Conservation (phyloP, 2,888 invertebrate species). For the Cerceris ruficornis region DNA sequence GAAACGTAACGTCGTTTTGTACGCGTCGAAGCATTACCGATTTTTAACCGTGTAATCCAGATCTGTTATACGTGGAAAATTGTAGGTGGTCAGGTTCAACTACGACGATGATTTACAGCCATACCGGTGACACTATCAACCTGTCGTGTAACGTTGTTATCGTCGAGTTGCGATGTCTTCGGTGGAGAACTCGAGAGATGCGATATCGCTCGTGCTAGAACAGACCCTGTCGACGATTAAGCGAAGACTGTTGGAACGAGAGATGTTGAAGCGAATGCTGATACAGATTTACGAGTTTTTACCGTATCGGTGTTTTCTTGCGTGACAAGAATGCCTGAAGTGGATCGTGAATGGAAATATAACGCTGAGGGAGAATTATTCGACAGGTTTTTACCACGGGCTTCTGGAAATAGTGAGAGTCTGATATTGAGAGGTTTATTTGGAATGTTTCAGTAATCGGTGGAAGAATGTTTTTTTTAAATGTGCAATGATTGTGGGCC, state of each 20-base stretch:
- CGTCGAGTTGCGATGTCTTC: conserved; percentile 24
- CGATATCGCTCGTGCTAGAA: conserved; percentile 40
- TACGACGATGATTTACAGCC: conserved; percentile 33
- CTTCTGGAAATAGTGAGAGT: too few species aligned
- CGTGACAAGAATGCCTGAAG: neutral
- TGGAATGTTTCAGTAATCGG: too few species aligned
- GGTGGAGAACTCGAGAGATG: conserved; percentile 1
- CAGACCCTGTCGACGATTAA: conserved; percentile 17
- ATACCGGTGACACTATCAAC: conserved; percentile 35
- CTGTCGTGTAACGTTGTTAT: conserved; percentile 36
- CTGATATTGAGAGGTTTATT: too few species aligned
- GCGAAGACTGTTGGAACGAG: conserved; percentile 18
- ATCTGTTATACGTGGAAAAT: conserved; percentile 18
- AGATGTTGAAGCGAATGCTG: conserved; percentile 35
- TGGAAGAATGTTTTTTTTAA: too few species aligned
- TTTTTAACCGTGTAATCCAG: neutral
- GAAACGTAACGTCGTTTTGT: conserved; percentile 8
- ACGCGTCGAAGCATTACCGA: neutral
- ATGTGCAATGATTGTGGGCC: too few species aligned
- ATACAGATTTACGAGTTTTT: conserved; percentile 36
- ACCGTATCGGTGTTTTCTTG: neutral
- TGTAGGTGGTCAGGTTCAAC: conserved; percentile 30
- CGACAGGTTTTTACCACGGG: too few species aligned
- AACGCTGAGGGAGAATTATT: too few species aligned
- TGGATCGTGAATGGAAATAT: too few species aligned